phyloP scores from a whole-genome alignment of 2,113 vertebrate genomes.

The Carollia perspicillata region DNA sequence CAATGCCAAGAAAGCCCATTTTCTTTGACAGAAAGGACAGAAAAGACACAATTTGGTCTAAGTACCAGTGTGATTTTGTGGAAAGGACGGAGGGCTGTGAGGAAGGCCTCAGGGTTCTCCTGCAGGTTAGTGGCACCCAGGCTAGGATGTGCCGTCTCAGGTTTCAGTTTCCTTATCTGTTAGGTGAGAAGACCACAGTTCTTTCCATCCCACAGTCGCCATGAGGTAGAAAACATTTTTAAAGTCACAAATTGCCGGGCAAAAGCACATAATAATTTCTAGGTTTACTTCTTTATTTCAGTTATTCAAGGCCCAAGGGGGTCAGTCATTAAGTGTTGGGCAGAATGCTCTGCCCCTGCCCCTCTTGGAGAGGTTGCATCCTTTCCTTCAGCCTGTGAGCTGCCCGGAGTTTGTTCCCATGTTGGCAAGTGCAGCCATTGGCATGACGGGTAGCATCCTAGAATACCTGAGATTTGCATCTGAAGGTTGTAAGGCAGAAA shows the following conservation, averaged over 20 bases:
- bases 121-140: background rate
- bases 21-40: background rate
- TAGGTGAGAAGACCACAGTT: background rate
- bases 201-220: background rate
- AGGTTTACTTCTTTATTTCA: background rate
- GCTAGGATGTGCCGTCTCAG: background rate
- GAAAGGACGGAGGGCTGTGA: background rate
- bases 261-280: background rate
- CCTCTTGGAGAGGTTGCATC: background rate
- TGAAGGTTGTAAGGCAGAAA: background rate
- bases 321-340: background rate
- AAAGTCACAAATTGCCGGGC: background rate
- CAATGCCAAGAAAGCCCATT: background rate
- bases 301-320: background rate
- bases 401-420: background rate
- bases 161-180: background rate
- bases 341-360: background rate
- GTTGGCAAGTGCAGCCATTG: background rate
- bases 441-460: background rate
- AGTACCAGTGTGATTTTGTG: background rate
- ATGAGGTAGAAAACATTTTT: background rate
- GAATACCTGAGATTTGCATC: background rate
- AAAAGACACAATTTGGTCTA: background rate
- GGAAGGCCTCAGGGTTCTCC: background rate
- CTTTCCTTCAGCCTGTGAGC: background rate